These are phyloP conservation scores for Malurus splendens DNA, from an alignment of 2,797 vertebrate species.

Conservation along the genomic window DNA sequence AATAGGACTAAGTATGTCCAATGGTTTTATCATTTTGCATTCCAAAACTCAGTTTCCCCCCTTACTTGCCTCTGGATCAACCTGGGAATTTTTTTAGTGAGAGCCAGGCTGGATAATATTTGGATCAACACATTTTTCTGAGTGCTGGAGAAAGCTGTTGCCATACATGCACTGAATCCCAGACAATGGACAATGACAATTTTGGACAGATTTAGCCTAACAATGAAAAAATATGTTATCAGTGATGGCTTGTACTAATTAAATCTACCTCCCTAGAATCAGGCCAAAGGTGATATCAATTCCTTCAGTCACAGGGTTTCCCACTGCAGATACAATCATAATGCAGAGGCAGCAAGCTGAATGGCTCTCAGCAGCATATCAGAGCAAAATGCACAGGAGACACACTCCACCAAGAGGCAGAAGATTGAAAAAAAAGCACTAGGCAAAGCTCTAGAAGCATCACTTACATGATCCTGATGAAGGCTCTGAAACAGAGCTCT, in stretches of 20 bases:
- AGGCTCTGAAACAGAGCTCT: neutral
- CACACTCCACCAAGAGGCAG: neutral
- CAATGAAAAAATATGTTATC: neutral
- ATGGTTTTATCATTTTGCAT: neutral
- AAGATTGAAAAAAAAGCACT: neutral
- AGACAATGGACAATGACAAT: neutral
- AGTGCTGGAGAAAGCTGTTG: neutral
- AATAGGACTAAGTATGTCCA: neutral
- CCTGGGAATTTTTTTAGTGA: neutral
- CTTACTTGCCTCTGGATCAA: neutral
- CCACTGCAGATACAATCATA: neutral
- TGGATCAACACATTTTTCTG: neutral
- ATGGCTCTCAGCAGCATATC: neutral
- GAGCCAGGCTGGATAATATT: neutral
- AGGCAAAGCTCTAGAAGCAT: neutral
- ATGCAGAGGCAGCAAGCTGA: neutral
- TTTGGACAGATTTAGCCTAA: neutral
- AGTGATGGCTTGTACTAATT: neutral
- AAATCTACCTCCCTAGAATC: neutral
- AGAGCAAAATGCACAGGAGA: neutral
- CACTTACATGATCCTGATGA: neutral
- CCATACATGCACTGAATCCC: neutral
- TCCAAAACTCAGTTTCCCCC: neutral
- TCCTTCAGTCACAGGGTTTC: neutral
- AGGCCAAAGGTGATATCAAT: neutral